Percentiles rank a stretch among this genome's conserved stretches.
These are phyloP conservation scores for Anguilla japonica DNA, from an alignment of 2,113 vertebrate species.

Conservation along the genomic window DNA sequence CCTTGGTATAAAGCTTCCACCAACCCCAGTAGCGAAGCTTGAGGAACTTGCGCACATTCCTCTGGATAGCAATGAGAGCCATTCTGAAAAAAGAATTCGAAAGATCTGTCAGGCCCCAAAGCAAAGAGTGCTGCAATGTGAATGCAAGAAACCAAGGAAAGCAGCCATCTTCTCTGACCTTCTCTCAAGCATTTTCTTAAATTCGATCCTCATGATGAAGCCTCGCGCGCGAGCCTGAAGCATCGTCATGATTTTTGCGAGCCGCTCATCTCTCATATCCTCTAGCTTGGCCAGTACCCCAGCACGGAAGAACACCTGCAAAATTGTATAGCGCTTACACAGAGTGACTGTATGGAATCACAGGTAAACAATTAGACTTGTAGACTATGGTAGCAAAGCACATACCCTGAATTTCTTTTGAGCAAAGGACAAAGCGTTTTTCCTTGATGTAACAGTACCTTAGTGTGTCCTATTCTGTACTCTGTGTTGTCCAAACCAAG, in stretches of 20 bases:
- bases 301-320: slow-evolving; percentile 66
- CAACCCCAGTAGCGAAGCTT: slow-evolving; percentile 80
- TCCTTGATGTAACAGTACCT: slow-evolving; percentile 52
- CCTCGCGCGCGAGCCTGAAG: slow-evolving; percentile 78
- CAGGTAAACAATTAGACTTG: background rate
- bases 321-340: background rate
- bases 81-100: slow-evolving; percentile 62
- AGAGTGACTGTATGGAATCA: background rate
- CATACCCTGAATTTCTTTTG: background rate
- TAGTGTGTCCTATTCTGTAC: slow-evolving; percentile 73
- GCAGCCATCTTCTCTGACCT: slow-evolving; percentile 57
- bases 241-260: slow-evolving; percentile 79
- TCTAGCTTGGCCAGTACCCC: slow-evolving; percentile 81
- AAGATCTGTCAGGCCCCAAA: background rate
- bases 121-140: background rate
- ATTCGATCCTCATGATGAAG: slow-evolving; percentile 77
- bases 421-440: background rate
- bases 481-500: slow-evolving; percentile 66
- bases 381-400: background rate
- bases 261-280: slow-evolving; percentile 80
- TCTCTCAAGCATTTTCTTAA: slow-evolving; percentile 81
- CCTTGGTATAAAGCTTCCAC: slow-evolving; percentile 85
- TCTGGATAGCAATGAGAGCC: slow-evolving; percentile 75
- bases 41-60: slow-evolving; percentile 81
- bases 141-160: background rate